Evolutionary conservation across 2,888 invertebrate genomes (phyloP), one percentile per base, ranked within the genome.

Genomic region (Adelognathus sp.): DNA sequence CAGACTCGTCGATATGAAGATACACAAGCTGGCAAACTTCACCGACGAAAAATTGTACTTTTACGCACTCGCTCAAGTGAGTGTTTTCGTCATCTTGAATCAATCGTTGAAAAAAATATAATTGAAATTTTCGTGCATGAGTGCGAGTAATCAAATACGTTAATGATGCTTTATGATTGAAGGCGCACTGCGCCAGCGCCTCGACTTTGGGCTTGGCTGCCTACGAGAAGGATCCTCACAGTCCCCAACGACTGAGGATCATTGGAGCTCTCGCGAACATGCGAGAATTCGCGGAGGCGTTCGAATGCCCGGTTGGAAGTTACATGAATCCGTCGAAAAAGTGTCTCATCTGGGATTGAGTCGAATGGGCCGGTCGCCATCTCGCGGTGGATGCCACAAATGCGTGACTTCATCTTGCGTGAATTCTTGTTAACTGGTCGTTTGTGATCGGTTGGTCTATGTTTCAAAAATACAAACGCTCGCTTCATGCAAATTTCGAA

Each of bases 221-320:
- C 2, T 9, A 94, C 84, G 92, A 94, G 64, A 93, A 93, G 78
- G 95, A 94, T 6, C 93, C 94, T 1, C 95, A 95, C 91, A 94
- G 94, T 82, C 94, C 95, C 1, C 94, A 94, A 88, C 93, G 93
- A 81, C 93, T 94, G 80, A 89, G 95, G 61, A 94, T 95, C 2
- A 92, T 94, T 11, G 95, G 95, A 0, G 93, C 94, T 0, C 89
- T 95, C 3, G 93, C 94, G 81, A 95, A 95, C 90, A 93, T 93
- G 0, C 89, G 92, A 77, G 94, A 94, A 84, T 95, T 95, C 85
- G 92, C 94, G 0, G 90, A 92, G 0, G 94, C 94, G 9, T 95
- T 94, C 93, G 89, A 92, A 3, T 95, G 94, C 82, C 93, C 94
- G 0, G 52, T 74, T 1, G 93, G 93, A 1, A 92, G 93, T 2